These are phyloP conservation scores for Hydrozoanthus gracilis DNA, from an alignment of 92 coral and sea anemone species.

Conservation along the genomic window DNA sequence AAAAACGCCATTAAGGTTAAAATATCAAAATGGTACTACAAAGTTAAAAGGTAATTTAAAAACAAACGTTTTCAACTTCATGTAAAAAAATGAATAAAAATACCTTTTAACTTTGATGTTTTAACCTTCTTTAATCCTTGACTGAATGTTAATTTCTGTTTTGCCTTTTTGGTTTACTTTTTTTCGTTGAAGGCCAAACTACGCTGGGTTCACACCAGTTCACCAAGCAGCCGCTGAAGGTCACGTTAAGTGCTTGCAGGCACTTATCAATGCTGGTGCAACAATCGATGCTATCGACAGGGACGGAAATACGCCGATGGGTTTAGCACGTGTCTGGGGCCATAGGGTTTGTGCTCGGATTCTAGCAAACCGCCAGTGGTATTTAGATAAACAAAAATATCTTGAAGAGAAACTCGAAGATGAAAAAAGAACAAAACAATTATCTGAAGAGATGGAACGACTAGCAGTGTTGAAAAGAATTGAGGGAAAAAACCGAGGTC, in stretches of 20 bases:
- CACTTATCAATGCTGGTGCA: conserved; percentile 80
- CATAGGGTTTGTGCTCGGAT: conserved; percentile 91
- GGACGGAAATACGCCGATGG: conserved; percentile 88
- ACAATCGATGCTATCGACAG: conserved; percentile 73
- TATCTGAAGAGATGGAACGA: conserved; percentile 80
- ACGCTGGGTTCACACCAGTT: conserved; percentile 83
- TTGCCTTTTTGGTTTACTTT: background rate
- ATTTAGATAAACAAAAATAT: conserved; percentile 84
- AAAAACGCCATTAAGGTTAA: too few relatives aligned
- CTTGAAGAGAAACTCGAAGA: conserved; percentile 66
- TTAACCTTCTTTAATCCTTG: too few relatives aligned
- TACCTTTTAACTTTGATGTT: too few relatives aligned
- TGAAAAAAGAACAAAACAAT: conserved; percentile 65
- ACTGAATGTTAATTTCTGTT: too few relatives aligned
- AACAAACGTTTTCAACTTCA: too few relatives aligned
- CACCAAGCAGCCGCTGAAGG: conserved; percentile 97
- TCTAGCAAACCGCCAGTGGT: conserved; percentile 92
- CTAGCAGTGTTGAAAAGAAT: conserved; percentile 62
- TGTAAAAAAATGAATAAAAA: too few relatives aligned
- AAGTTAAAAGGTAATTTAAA: too few relatives aligned
- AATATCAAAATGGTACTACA: too few relatives aligned
- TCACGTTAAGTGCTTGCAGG: conserved; percentile 84
- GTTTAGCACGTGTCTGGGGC: conserved; percentile 93
- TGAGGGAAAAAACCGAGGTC: conserved; percentile 79
- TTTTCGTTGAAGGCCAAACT: conserved; percentile 67